Conservation (phyloP, 2,888 invertebrate genomes). For the Mesopsocus fuscifrons region DNA sequence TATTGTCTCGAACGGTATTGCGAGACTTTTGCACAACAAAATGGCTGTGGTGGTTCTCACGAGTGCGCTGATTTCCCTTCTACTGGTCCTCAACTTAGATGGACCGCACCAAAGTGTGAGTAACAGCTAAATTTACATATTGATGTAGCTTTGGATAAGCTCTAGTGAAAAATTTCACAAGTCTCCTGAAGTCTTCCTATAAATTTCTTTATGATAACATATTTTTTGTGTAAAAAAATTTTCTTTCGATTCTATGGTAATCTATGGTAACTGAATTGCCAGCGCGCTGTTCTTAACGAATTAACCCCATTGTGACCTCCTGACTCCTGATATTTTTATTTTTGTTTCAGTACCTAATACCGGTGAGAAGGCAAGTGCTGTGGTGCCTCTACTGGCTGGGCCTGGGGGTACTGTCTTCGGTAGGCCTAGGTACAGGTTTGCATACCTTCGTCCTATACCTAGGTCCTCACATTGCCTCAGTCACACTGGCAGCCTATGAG, state of each 20-base stretch:
- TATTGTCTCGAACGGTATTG: background rate
- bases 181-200: too few relatives aligned
- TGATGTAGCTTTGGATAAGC: too few relatives aligned
- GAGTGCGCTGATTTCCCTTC: background rate
- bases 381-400: constrained; percentile 86
- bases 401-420: constrained; percentile 88
- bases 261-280: too few relatives aligned
- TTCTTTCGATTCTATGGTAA: too few relatives aligned
- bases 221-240: too few relatives aligned
- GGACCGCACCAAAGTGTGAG: constrained; percentile 37
- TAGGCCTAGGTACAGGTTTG: constrained; percentile 93
- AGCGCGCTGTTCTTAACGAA: too few relatives aligned
- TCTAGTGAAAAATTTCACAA: too few relatives aligned
- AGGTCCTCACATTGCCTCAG: constrained; percentile 97
- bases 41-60: constrained; percentile 20
- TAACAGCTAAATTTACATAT: too few relatives aligned
- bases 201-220: too few relatives aligned
- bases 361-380: constrained; percentile 20
- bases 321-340: too few relatives aligned
- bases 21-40: constrained; percentile 24
- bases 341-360: constrained; percentile 14
- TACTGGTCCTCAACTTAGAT: constrained; percentile 35
- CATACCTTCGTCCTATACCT: constrained; percentile 97
- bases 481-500: constrained; percentile 95
- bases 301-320: too few relatives aligned